Evolutionary conservation across 2,797 vertebrate genomes (phyloP), one percentile per base, ranked within the genome.

Genomic region (Protosalanx chinensis): DNA sequence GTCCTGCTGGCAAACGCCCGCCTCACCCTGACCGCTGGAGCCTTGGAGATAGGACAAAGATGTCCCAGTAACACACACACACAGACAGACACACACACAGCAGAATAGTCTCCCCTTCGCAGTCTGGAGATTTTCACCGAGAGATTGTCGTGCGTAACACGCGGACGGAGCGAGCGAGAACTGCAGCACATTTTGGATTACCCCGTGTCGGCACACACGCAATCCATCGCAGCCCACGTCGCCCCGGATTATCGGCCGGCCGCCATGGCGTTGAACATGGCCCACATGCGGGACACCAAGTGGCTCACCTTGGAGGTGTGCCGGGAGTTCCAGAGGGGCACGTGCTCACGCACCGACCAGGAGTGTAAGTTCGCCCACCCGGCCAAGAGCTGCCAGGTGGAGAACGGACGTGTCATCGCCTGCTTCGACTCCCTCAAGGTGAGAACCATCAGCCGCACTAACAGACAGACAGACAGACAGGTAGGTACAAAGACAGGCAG

Each of bases 381-480:
- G 0, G 95, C 98, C 73, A 94, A 95, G 89, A 95, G 95, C 91
- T 99, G 98, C 92, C 97, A 99, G 83, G 96, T 99, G 93, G 97
- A 99, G 92, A 99, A 99, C 56, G 98, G 98, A 79, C 94, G 97
- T 70, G 96, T 99, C 91, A 96, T 99, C 71, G 97, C 98, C 81
- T 99, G 98, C 94, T 99, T 98, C 88, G 97, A 99, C 92, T 99
- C 96, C 32, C 93, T 99, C 74, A 99, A 99, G 97, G 98, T 99
- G 95, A 96, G 94, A 86, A 78, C 63, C 10, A 58, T 29, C 23
- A n/a, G 41, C 13, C 5, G 18, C 12, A 62, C 23, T 27, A 6
- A 53, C 33, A 49, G 16, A 27, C 16, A 32, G 23, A 16, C 23
- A 13, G 23, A 16, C 57, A 15, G 58, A 75, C 20, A 74, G 23